Conservation (phyloP, 2,888 invertebrate species). For the Acleris cristana region DNA sequence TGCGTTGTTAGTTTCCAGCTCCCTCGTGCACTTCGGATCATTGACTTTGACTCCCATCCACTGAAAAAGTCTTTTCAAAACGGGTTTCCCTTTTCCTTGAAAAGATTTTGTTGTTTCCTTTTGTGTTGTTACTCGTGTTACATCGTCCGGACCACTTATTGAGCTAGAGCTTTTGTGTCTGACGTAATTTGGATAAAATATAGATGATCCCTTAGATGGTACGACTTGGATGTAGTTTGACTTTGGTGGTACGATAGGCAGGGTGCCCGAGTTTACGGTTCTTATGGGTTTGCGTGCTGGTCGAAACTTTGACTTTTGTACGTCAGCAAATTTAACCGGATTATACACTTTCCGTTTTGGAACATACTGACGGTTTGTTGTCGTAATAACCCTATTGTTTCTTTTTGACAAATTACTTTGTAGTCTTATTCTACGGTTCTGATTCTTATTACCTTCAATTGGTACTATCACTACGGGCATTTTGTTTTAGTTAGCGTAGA, state of each 20-base stretch:
- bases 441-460: neutral
- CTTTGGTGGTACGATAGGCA: neutral
- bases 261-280: no score
- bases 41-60: slow-evolving; percentile 1
- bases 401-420: neutral
- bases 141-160: neutral
- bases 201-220: neutral
- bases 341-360: no score
- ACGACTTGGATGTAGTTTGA: neutral
- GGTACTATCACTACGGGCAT: neutral
- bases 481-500: neutral
- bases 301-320: neutral
- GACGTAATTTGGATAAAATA: neutral
- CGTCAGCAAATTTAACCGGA: no score
- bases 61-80: slow-evolving; percentile 6
- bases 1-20: neutral
- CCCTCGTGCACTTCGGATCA: neutral
- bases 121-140: neutral
- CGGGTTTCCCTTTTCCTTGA: slow-evolving; percentile 1
- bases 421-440: neutral
- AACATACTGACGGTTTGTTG: neutral
- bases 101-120: neutral
- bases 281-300: no score
- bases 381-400: neutral
- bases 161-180: neutral